phyloP scores from a whole-genome alignment of 2,797 vertebrate genomes.

The Propithecus deckenii region DNA sequence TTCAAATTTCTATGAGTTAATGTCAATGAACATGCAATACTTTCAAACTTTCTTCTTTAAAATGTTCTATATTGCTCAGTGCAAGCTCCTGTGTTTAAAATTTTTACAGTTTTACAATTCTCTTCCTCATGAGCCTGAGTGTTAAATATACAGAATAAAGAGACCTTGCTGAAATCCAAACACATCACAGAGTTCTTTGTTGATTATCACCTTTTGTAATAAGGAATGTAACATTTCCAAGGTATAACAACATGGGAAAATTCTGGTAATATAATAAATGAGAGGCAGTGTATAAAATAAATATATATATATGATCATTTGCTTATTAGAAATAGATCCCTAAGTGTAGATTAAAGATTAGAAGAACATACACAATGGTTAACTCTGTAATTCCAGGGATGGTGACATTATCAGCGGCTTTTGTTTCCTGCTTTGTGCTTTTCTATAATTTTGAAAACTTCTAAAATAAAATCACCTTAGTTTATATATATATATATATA shows the following conservation, averaged over 20 bases:
- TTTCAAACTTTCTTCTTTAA: not conserved
- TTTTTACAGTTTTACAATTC: not conserved
- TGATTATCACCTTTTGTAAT: not conserved
- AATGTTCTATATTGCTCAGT: not conserved
- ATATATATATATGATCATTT: not conserved
- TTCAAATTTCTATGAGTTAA: not conserved
- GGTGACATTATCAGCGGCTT: not conserved
- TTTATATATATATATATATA: not conserved
- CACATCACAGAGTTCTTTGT: not conserved
- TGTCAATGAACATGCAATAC: not conserved
- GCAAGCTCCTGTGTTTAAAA: not conserved
- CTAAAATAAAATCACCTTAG: not conserved
- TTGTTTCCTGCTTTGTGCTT: not conserved
- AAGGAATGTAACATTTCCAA: not conserved
- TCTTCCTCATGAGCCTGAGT: not conserved
- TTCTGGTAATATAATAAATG: not conserved
- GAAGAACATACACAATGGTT: not conserved
- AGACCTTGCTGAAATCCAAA: conserved; percentile 27
- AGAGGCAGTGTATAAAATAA: not conserved
- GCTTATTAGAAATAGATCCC: not conserved
- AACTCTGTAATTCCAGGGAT: not conserved
- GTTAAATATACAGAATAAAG: not conserved
- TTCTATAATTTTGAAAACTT: not conserved
- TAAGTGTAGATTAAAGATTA: not conserved
- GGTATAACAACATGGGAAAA: not conserved